Percentiles rank a stretch among this genome's conserved stretches.
phyloP scores from a whole-genome alignment of 2,888 invertebrate species.

The Rotaria socialis region DNA sequence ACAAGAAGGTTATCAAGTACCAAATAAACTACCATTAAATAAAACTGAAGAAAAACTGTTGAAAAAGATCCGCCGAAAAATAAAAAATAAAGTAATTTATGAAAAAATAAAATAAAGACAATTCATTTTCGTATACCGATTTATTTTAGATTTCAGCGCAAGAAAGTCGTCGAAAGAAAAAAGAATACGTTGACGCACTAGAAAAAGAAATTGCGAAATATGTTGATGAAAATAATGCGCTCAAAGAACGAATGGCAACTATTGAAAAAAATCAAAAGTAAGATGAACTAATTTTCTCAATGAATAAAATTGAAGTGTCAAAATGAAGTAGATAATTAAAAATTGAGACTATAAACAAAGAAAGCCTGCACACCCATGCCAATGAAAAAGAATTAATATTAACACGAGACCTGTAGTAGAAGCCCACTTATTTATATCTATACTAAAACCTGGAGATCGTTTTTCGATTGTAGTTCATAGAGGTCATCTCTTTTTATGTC shows the following conservation, averaged over 20 bases:
- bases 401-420: no score
- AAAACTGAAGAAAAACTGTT: conserved; percentile 95
- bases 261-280: conserved; percentile 20
- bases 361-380: no score
- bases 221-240: conserved; percentile 5
- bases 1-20: conserved; percentile 96
- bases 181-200: conserved; percentile 95
- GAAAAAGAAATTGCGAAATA: conserved; percentile 69
- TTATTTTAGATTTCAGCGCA: conserved; percentile 80
- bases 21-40: conserved; percentile 85
- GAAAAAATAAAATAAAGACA: no score
- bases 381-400: no score
- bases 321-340: no score
- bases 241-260: conserved; percentile 27
- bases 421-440: no score
- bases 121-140: not conserved
- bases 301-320: no score
- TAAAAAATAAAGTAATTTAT: conserved; percentile 75
- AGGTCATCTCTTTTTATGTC: no score
- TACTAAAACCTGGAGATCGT: no score
- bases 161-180: conserved; percentile 95
- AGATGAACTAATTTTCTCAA: no score
- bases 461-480: no score
- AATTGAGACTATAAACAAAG: no score
- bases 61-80: conserved; percentile 95